A percentile compares a stretch with the other conserved stretches of the same genome.
These are phyloP conservation scores for Aphelocoma coerulescens DNA, from an alignment of 2,113 vertebrate species.

Conservation along the genomic window DNA sequence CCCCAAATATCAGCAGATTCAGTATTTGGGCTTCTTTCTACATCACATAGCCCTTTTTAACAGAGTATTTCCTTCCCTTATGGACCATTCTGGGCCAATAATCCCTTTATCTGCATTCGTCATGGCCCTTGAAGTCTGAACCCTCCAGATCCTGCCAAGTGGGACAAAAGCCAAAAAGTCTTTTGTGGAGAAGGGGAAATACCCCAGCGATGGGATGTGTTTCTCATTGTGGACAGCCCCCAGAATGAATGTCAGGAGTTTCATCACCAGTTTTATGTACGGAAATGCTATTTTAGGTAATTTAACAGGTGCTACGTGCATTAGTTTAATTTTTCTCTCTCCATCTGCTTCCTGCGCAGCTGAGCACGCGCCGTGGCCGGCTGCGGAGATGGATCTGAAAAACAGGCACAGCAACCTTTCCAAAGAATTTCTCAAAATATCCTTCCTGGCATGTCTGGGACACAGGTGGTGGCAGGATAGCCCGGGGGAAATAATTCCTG, in stretches of 20 bases:
- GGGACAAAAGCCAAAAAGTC: neutral
- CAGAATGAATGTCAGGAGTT: neutral
- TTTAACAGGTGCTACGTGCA: conserved; percentile 24
- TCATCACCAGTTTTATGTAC: neutral
- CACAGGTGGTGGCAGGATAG: neutral
- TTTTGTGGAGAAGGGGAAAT: neutral
- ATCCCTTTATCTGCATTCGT: neutral
- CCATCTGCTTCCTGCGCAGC: conserved; percentile 47
- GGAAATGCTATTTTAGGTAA: neutral
- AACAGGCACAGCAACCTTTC: neutral
- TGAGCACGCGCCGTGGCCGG: neutral
- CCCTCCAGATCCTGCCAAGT: neutral
- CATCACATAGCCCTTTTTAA: rapidly evolving
- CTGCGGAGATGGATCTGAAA: neutral
- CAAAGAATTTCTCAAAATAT: conserved; percentile 26
- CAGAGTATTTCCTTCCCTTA: neutral
- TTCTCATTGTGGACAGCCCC: neutral
- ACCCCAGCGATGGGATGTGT: rapidly evolving
- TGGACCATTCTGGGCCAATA: neutral
- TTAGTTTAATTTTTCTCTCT: neutral
- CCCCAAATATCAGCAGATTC: neutral
- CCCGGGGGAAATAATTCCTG: neutral
- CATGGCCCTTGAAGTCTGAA: neutral
- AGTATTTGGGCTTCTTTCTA: neutral
- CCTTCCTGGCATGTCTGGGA: neutral